Conservation (phyloP, 2,797 vertebrate genomes). For the Trichosurus vulpecula region DNA sequence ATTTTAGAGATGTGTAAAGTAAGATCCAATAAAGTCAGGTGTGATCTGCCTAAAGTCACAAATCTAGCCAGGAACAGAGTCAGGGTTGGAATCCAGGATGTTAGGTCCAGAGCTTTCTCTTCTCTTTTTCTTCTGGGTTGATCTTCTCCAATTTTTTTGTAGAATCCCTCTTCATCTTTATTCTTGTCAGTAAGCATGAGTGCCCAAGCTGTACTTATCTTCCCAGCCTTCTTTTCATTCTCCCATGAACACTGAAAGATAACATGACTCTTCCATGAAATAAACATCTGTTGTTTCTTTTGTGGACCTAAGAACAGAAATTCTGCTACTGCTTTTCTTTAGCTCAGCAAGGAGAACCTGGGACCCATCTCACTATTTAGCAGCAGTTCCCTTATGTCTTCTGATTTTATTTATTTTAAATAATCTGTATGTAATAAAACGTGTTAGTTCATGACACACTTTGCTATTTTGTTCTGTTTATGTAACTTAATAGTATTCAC, state of each 20-base stretch:
- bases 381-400: not conserved
- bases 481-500: not conserved
- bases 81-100: not conserved
- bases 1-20: not conserved
- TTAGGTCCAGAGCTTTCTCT: not conserved
- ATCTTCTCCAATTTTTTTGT: not conserved
- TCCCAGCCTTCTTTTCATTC: not conserved
- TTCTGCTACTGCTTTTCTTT: not conserved
- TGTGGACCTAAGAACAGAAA: not conserved
- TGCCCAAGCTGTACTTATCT: not conserved
- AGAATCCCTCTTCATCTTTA: not conserved
- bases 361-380: not conserved
- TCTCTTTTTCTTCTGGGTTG: not conserved
- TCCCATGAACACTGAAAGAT: not conserved
- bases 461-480: not conserved
- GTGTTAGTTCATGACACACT: not conserved
- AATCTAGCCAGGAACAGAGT: not conserved
- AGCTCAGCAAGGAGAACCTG: not conserved
- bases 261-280: not conserved
- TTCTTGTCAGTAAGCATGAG: not conserved
- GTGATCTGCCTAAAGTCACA: not conserved
- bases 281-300: not conserved
- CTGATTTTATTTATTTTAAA: not conserved
- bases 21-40: not conserved
- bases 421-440: not conserved